phyloP scores from a whole-genome alignment of 2,797 vertebrate species.

The Lophotriccus pileatus region DNA sequence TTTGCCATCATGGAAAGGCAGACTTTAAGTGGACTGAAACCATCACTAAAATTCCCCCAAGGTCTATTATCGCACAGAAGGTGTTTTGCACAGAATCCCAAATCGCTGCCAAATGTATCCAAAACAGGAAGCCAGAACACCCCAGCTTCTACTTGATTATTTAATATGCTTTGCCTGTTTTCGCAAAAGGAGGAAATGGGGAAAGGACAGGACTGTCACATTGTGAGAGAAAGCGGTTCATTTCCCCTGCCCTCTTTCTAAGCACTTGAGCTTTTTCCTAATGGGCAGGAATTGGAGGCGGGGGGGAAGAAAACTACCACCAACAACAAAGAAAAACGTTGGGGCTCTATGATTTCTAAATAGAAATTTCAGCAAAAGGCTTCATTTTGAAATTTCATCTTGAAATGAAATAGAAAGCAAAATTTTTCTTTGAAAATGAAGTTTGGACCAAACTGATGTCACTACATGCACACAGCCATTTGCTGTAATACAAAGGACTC shows the following conservation, averaged over 20 bases:
- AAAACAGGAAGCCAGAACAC: not conserved
- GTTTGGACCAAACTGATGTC: not conserved
- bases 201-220: not conserved
- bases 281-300: not conserved
- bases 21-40: slow-evolving; percentile 30
- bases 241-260: not conserved
- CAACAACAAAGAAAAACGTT: fast-evolving
- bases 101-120: not conserved
- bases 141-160: not conserved
- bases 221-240: not conserved
- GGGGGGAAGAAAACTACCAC: not conserved
- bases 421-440: not conserved
- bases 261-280: not conserved
- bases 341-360: not conserved
- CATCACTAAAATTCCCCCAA: slow-evolving; percentile 30
- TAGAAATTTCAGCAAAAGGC: not conserved
- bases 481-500: slow-evolving; percentile 39
- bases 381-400: not conserved
- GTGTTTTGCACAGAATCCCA: not conserved
- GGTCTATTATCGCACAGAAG: fast-evolving
- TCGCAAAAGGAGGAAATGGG: not conserved
- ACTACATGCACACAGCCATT: not conserved
- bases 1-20: not conserved
- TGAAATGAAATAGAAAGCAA: not conserved
- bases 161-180: not conserved